Evolutionary conservation across 2,113 vertebrate species (phyloP).

Genomic region (Callipepla squamata): DNA sequence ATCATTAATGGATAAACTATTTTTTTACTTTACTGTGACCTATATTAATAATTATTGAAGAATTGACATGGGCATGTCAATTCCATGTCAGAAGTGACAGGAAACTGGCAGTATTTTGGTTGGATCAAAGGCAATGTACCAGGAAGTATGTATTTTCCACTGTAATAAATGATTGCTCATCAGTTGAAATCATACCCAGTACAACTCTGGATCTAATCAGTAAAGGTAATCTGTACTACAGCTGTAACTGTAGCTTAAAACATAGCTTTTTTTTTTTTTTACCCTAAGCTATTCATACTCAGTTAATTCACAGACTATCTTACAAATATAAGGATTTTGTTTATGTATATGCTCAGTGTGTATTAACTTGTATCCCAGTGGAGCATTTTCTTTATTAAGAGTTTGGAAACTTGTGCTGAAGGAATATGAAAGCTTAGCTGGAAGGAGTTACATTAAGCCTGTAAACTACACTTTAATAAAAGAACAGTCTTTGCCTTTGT

Average conservation of each 20-base stretch:
- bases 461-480: neutral
- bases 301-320: neutral
- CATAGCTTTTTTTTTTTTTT: neutral
- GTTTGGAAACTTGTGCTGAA: neutral
- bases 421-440: neutral
- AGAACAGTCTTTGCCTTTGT: neutral
- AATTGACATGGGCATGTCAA: neutral
- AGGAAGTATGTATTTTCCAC: fast-evolving
- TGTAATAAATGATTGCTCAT: neutral
- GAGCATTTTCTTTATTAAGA: neutral
- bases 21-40: neutral
- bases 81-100: neutral
- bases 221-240: neutral
- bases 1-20: neutral
- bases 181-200: neutral
- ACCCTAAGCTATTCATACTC: neutral
- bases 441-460: neutral
- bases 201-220: neutral
- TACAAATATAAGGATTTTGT: neutral
- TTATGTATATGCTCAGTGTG: fast-evolving
- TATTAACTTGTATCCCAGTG: neutral
- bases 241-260: neutral
- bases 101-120: neutral
- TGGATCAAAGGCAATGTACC: neutral
- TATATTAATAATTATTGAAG: neutral